Evolutionary conservation across 1,140 invertebrate species (phyloP), one percentile per base, ranked within the genome.

Genomic region (Trichonephila clavata): DNA sequence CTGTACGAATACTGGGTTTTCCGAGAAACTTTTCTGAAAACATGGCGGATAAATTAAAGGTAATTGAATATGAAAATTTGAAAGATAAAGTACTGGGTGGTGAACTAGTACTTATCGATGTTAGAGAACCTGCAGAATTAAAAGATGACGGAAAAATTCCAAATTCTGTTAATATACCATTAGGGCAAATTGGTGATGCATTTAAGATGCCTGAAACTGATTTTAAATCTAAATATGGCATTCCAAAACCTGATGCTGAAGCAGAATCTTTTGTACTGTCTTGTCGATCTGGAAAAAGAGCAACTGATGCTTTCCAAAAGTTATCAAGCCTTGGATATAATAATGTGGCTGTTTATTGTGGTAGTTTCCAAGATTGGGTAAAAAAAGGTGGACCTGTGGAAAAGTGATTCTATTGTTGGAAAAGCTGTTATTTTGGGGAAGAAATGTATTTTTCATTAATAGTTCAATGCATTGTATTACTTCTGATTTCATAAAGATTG

Each of bases 91-190:
- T 94, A 59, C 27, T 68, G 21, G 63, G 59, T 20, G 83, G 84
- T 24, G 80, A 94, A 32, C 77, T 95, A 20, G 84, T 86, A 43
- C 86, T 95, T 10, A 93, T 95, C n/a, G 95, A 95, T 93, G 95
- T 95, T 8, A 57, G 95, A 80, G 94, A 95, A 81, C 94, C 95
- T 3, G 57, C 86, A 10, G 95, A 95, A 87, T 61, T 95, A 21
- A 83, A 92, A 39, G 94, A 94, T 59, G 90, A 91, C 32, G 95
- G 95, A 13, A 94, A 63, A 87, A 95, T 95, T 88, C 94, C 94
- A 10, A 81, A 88, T 18, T 90, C 95, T 6, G 89, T 95, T 20
- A 95, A 95, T 90, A 94, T 95, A 61, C 95, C 95, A n/a, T 60
- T 94, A 50, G 92, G 88, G 10, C 71, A 94, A 81, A 80, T 94